Base-by-base conservation (phyloP, 2,113 vertebrate species). In the Channa maculata region DNA sequence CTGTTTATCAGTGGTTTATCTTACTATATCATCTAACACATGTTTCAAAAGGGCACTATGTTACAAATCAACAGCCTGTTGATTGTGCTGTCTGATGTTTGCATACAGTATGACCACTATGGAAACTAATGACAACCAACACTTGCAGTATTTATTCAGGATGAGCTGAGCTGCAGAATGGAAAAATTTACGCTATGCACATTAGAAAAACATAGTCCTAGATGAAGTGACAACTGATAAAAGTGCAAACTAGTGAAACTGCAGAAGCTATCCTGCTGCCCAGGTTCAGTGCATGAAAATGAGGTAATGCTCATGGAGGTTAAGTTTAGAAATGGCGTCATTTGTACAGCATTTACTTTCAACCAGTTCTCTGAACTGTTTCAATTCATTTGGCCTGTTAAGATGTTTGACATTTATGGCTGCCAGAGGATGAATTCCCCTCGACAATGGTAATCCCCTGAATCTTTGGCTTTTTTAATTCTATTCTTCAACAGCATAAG, bases 101-200 rank as follows among this genome's bases (percentile, higher is more conserved):
- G 36, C 66, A 13, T 45, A 24, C 24, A 24, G 24, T 24, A 55
- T 51, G 44, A 39, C 41, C 8, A 6, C 57, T 37, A 46, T 60
- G 71, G 66, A 74, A 72, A 80, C 34, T 58, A 43, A 11, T 54
- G 43, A 53, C 57, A 78, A 57, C 63, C 66, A 72, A 60, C 51
- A 52, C 48, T 74, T 66, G 57, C 33, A 1, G 53, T 61, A 51
- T 83, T 85, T 59, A 57, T 67, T 80, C 75, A 69, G 50, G 63
- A 43, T 63, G 59, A 70, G 43, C 58, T 7, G 45, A 74, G 58
- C 9, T 33, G 60, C 59, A 50, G 44, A 49, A 13, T 65, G 62
- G 54, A 69, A 78, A 72, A 53, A 2, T 4, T 71, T 53, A 46
- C 38, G 44, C 13, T 58, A 11, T 3, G 46, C 34, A 45, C 15